Evolutionary conservation across 2,888 invertebrate genomes (phyloP), one percentile per base, ranked within the genome.

Genomic region (Fissipunctia ypsillon): DNA sequence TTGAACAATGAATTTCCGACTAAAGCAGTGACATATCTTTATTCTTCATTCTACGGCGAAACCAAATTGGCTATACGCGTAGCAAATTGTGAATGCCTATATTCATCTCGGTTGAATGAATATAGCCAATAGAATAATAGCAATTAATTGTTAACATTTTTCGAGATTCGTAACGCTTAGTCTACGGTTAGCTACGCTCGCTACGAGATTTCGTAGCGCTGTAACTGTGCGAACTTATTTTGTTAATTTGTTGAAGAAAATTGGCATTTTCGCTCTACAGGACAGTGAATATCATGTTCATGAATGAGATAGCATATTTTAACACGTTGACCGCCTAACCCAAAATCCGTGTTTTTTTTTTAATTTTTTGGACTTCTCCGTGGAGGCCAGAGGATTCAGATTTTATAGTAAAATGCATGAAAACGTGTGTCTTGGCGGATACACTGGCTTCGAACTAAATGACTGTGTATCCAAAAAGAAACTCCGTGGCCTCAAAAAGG

Each of bases 161-260:
- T 69, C n/a, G 54, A 7, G 19, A 70, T 81, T 81, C 48, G 69
- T 61, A 70, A 68, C 65, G 80, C 54, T 68, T 60, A 45, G 69
- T 73, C 38, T 59, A 52, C 54, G 35, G 31, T 66, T 45, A 25
- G 73, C 69, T 83, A 74, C 75, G 64, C 54, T 64, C n/a, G 80
- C 78, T 83, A 78, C 79, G 83, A 73, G 56, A 59, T 59, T 19
- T 78, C 82, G 79, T 68, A 71, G 73, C 64, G 48, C 60, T 59
- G 4, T 43, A 50, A 79, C 25, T 69, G 67, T 54, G 68, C 60
- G 14, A 63, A 61, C 16, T 48, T 50, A 52, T 67, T n/a, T 69
- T 43, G 52, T 57, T 61, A 28, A 38, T 81, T 70, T 48, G 28
- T 68, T 54, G 10, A 56, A 41, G 54, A 69, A 60, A 31, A 52